Evolutionary conservation across 92 coral and sea anemone genomes (phyloP).

Genomic region (Zoanthus solanderi): DNA sequence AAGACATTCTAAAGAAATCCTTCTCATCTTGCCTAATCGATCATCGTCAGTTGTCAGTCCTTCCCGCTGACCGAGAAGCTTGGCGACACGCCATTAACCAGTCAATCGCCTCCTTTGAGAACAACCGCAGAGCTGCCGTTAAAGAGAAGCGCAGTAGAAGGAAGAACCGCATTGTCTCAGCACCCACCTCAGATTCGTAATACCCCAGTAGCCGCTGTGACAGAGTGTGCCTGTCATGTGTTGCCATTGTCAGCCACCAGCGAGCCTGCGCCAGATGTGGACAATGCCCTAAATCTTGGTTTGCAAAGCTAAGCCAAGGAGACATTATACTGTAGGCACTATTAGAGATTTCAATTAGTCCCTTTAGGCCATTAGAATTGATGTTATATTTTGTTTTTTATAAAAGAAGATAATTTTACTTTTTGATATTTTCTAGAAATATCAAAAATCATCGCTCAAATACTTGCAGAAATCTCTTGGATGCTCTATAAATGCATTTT

Average conservation of each 20-base stretch:
- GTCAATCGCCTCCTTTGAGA: neutral
- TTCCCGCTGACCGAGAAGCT: constrained; percentile 14
- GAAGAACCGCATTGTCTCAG: constrained; percentile 7
- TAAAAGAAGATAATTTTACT: no score
- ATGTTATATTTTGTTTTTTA: no score
- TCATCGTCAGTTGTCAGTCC: constrained; percentile 1
- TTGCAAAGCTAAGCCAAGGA: no score
- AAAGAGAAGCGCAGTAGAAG: neutral
- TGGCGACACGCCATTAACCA: constrained; percentile 27
- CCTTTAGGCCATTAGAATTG: no score
- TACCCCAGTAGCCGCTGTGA: no score
- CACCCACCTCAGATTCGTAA: constrained; percentile 1
- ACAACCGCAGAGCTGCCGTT: neutral
- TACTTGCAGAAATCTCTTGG: no score
- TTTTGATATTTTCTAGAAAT: no score
- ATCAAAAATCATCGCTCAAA: no score
- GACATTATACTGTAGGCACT: no score
- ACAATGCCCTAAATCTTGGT: neutral
- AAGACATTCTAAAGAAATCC: constrained; percentile 54
- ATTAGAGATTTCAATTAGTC: no score
- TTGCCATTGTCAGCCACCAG: neutral
- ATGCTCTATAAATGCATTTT: no score
- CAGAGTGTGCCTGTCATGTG: neutral
- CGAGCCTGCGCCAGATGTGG: neutral
- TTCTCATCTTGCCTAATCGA: constrained; percentile 32